Base-by-base conservation (phyloP, 2,797 vertebrate genomes). In the Fistularia tabacaria region DNA sequence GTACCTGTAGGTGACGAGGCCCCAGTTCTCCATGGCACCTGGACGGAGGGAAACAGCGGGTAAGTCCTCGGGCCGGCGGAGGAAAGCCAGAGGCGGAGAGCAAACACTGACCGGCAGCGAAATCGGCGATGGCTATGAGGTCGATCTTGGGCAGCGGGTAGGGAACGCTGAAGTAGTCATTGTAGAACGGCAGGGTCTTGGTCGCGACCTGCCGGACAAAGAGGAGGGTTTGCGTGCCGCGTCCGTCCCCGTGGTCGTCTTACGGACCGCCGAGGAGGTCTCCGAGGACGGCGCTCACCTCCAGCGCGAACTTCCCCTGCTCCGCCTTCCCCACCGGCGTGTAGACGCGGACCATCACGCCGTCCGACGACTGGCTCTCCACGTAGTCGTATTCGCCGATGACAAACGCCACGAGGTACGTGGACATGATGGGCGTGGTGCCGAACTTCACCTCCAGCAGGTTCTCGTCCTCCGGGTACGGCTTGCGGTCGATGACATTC, bases 21-120 rank as follows among this genome's bases (percentile, higher is more conserved):
- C 97, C 97, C 97, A 99, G 92, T 99, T 99, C 86, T 99, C 97
- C 97, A 99, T 99, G 92, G 97, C 97, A 94, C 97, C 97, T 99
- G 88, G 80, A 49, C 39, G 1, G 39, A 52, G 41, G 47, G 87
- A 75, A 83, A 76, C 25, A 25, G 25, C 25, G 25, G 25, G 25
- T 25, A 5, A 25, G 25, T 25, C 25, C 2, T 25, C 25, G 25
- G 25, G 25, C 25, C 25, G 25, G 25, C 25, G 52, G 11, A 0
- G 39, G 0, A 1, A n/a, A 14, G 12, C 10, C 1, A 7, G 3
- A 1, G 15, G 11, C 4, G n/a, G 9, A 6, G 36, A 14, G 7
- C 14, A 67, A 42, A 43, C 48, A 89, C 89, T 93, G 88, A 98
- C 97, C 97, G 86, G 97, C 95, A 93, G 97, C 96, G 92, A 99